Evolutionary conservation across 1,140 invertebrate species (phyloP), one percentile per base, ranked within the genome.

Genomic region (Helicoverpa zea): DNA sequence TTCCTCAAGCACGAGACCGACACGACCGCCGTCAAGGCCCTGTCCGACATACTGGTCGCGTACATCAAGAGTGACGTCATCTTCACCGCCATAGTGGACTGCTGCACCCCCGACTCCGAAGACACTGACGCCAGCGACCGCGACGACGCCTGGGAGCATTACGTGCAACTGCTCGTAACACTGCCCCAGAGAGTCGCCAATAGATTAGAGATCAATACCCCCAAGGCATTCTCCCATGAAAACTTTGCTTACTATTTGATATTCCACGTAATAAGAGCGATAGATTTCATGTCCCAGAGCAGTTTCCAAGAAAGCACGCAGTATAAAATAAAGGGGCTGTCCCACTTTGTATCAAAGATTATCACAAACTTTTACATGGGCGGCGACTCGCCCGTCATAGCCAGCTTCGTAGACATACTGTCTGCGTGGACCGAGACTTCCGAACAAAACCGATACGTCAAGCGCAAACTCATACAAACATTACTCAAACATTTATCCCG

Each of bases 161-260:
- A 95, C 16, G 91, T 97, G 0, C 97, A 97, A 86, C 86, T 96
- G 35, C 77, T 98, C 54, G 90, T 96, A 0, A 96, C 97, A 2
- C 82, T 98, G 64, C 97, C 97, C 0, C 96, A 95, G 83, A 91
- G 96, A 81, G 91, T 98, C 1, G 96, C 97, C 4, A 98, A 98
- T 89, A 95, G 95, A 82, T 80, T 97, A 10, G 87, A 96, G 59
- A 91, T 88, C 0, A 92, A 96, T 58, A 90, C 96, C 2, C 95
- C 96, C 0, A 91, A 96, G 52, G 93, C 95, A n/a, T 97, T 97
- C 88, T 89, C 94, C 0, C 90, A 95, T 0, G 92, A 96, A n/a
- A 93, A 94, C 18, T 97, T 96, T 89, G 92, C 95, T 1, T 96
- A 95, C 79, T 85, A 96, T n/a, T 84, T 98, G 0, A 90, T 96